Percentiles rank a stretch among this genome's conserved stretches.
phyloP scores from a whole-genome alignment of 1,140 invertebrate species.

The Aphidius gifuensis region DNA sequence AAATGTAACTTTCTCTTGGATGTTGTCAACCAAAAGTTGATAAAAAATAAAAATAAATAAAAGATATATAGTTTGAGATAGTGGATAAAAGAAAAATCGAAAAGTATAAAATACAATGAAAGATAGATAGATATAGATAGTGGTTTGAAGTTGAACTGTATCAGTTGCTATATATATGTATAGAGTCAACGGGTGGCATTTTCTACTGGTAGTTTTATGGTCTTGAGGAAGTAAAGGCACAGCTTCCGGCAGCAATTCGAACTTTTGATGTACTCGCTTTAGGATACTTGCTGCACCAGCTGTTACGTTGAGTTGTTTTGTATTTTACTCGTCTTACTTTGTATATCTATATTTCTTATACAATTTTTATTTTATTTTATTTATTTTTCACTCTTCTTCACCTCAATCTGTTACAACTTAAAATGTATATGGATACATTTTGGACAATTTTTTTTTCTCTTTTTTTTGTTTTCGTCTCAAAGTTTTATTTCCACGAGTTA shows the following conservation, averaged over 20 bases:
- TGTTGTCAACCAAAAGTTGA: too few relatives aligned
- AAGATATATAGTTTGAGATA: not conserved
- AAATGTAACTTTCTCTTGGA: too few relatives aligned
- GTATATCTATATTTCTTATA: slow-evolving; percentile 6
- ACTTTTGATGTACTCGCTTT: slow-evolving; percentile 44
- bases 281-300: slow-evolving; percentile 34
- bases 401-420: not conserved
- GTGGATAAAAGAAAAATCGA: not conserved
- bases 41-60: too few relatives aligned
- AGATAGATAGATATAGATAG: slow-evolving; percentile 3
- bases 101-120: slow-evolving; percentile 1
- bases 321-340: slow-evolving; percentile 11
- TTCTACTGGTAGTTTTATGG: slow-evolving; percentile 38
- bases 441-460: too few relatives aligned
- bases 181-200: not conserved
- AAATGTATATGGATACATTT: too few relatives aligned
- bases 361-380: slow-evolving; percentile 20
- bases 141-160: not conserved
- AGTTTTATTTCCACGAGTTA: too few relatives aligned
- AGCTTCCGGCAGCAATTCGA: slow-evolving; percentile 36
- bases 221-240: slow-evolving; percentile 36
- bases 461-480: too few relatives aligned
- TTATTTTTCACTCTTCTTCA: not conserved
- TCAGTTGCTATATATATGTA: not conserved
- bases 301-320: slow-evolving; percentile 35